A percentile compares a stretch with the other conserved stretches of the same genome.
Evolutionary conservation across 2,888 invertebrate species (phyloP).

Genomic region (Plebejus anna): DNA sequence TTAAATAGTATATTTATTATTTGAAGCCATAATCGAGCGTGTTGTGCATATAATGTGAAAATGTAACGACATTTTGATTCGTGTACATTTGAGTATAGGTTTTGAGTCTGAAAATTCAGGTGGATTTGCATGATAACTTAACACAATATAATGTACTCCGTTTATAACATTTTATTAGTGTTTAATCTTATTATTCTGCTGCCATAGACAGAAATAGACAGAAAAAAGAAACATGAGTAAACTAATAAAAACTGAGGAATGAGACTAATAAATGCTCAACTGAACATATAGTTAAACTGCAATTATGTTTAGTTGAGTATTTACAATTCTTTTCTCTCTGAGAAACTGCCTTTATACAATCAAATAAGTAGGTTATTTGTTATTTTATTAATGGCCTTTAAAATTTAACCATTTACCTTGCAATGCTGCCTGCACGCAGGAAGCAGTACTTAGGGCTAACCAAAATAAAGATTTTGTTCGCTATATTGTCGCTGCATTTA

Average conservation of each 20-base stretch:
- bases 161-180: background rate
- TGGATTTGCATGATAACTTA: background rate
- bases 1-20: slow-evolving; percentile 20
- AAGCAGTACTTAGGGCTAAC: background rate
- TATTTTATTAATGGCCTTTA: background rate
- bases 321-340: background rate
- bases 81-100: background rate
- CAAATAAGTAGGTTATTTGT: background rate
- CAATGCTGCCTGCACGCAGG: background rate
- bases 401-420: background rate
- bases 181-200: background rate
- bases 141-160: background rate
- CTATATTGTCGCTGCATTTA: background rate
- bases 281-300: background rate
- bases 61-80: background rate
- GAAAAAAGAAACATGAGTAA: background rate
- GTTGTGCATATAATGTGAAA: background rate
- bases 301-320: background rate
- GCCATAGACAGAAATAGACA: background rate
- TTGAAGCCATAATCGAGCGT: background rate
- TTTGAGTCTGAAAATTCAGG: background rate
- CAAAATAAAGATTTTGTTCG: background rate
- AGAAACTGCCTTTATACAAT: background rate
- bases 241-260: background rate
- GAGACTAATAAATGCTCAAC: background rate